Percentiles rank a stretch among this genome's conserved stretches.
These are phyloP conservation scores for Pseudomyrmex concolor DNA, from an alignment of 1,140 invertebrate genomes.

Conservation along the genomic window DNA sequence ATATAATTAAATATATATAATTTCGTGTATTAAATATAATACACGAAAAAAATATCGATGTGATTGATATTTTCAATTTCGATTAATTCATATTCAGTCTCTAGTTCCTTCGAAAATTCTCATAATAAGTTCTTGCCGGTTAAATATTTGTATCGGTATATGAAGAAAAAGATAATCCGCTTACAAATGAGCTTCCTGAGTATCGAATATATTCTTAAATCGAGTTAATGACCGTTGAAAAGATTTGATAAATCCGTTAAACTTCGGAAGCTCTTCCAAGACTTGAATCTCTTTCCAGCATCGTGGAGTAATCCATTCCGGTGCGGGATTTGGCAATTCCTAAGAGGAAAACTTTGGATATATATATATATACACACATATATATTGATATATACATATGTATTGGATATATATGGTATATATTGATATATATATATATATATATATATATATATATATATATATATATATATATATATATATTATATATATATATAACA, in stretches of 20 bases:
- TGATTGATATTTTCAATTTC: background rate
- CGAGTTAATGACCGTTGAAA: conserved; percentile 82
- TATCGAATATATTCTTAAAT: conserved; percentile 87
- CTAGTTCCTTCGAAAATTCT: background rate
- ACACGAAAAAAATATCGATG: no score
- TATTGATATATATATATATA: no score
- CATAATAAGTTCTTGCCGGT: background rate
- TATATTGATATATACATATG: no score
- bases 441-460: no score
- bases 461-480: no score
- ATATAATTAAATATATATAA: no score
- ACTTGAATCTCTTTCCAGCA: conserved; percentile 88
- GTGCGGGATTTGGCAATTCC: conserved; percentile 86
- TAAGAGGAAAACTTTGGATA: conserved; percentile 56
- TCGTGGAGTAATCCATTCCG: conserved; percentile 87
- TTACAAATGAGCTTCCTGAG: conserved; percentile 84
- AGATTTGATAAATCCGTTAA: conserved; percentile 83
- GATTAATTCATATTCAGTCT: background rate
- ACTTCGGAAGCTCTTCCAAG: conserved; percentile 84
- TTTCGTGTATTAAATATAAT: no score
- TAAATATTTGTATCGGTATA: conserved; percentile 7
- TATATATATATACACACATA: background rate
- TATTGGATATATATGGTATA: no score
- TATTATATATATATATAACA: no score
- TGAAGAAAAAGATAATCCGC: conserved; percentile 39